phyloP scores from a whole-genome alignment of 2,797 vertebrate species.

The Pygocentrus nattereri region DNA sequence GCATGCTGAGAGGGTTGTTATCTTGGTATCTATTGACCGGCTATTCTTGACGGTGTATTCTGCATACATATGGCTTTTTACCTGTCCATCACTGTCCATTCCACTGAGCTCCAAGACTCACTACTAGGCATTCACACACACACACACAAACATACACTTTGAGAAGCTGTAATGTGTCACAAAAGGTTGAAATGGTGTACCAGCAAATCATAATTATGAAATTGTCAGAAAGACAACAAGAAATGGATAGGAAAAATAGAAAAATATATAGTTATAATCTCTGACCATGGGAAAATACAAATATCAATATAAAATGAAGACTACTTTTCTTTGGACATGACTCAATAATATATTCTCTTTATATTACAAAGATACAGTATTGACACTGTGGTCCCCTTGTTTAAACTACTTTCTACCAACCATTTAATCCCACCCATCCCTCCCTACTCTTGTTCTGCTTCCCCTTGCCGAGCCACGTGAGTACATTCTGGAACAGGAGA shows the following conservation, averaged over 20 bases:
- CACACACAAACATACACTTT: no score
- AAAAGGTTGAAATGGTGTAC: no score
- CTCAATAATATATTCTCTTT: not conserved
- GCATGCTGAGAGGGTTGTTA: no score
- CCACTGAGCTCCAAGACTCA: no score
- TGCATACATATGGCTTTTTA: no score
- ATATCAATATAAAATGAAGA: not conserved
- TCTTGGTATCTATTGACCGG: no score
- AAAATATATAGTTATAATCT: not conserved
- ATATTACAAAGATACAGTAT: not conserved
- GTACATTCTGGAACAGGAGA: slow-evolving; percentile 45
- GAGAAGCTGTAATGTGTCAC: no score
- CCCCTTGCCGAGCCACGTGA: slow-evolving; percentile 1
- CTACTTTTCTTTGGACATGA: not conserved
- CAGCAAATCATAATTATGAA: no score
- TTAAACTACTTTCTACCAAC: slow-evolving; percentile 9
- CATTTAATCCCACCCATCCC: not conserved
- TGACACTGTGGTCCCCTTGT: not conserved
- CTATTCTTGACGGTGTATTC: no score
- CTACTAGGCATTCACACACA: no score
- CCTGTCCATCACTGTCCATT: no score
- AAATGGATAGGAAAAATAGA: not conserved
- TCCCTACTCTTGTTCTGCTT: slow-evolving; percentile 5
- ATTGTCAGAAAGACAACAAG: no score
- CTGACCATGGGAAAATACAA: not conserved